Evolutionary conservation across 2,888 invertebrate genomes (phyloP), one percentile per base, ranked within the genome.

Genomic region (Apodemia mormo): DNA sequence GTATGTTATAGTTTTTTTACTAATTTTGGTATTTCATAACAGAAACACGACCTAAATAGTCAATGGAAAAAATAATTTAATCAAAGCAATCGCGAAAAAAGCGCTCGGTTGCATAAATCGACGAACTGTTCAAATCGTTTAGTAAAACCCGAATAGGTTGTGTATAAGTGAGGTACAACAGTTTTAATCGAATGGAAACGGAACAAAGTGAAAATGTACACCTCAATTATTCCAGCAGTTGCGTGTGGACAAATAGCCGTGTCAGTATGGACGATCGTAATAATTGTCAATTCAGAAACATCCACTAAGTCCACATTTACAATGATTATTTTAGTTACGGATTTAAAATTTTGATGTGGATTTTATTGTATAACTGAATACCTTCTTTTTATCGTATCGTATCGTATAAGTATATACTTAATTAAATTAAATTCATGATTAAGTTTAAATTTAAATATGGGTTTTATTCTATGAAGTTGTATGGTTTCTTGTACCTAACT

Each of bases 171-270:
- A 85, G 87, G 90, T 92, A 91, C 90, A 90, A 86, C 90, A 87
- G 86, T 92, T 91, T 92, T 92, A 92, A 92, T 92, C 92, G 92
- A 92, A 90, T 91, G 92, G 92, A 92, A 91, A 91, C 90, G 88
- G 92, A 90, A 91, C 92, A 92, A 92, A 92, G 92, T 92, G 92
- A 92, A 92, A 92, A 92, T 92, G 92, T 90, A 92, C 92, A 92
- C 92, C 92, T 92, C 92, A 92, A 92, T 92, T 92, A 92, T 91
- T 92, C 91, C 86, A 87, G 84, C 88, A 81, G 83, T 80, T 85
- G 88, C 82, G 85, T 83, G 84, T 86, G 89, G 89, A 90, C 89
- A 90, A 89, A 91, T 89, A 87, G 84, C 85, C 85, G 85, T 85
- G 86, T 85, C 85, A 85, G 83, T 84, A 82, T 81, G 82, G 79